Conservation (phyloP, 2,113 vertebrate species). For the Chamaetylas fuelleborni region DNA sequence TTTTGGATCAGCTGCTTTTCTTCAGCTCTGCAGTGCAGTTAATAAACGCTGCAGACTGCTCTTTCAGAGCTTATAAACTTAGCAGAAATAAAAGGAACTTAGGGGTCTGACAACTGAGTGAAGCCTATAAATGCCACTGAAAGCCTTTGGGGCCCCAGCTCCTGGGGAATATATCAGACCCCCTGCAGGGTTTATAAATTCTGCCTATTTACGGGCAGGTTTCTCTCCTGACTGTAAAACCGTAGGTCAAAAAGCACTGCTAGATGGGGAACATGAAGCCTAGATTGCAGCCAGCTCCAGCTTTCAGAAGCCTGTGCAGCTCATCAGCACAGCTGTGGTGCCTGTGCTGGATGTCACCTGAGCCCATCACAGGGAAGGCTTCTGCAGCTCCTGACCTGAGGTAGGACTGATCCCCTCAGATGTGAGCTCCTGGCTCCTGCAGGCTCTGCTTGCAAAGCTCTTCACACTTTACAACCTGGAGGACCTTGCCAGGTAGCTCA, state of each 20-base stretch:
- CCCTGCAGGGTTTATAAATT: slow-evolving; percentile 35
- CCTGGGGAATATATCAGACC: slow-evolving; percentile 7
- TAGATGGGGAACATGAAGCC: not conserved
- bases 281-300: not conserved
- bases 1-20: slow-evolving; percentile 26
- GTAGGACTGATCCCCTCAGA: not conserved
- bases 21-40: not conserved
- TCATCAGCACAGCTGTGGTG: not conserved
- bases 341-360: not conserved
- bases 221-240: slow-evolving; percentile 25
- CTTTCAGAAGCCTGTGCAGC: not conserved
- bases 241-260: not conserved
- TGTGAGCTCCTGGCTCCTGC: not conserved
- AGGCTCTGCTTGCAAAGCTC: not conserved
- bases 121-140: slow-evolving; percentile 33
- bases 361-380: accelerated
- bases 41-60: slow-evolving; percentile 21
- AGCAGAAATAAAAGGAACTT: slow-evolving; percentile 49
- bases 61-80: slow-evolving; percentile 57
- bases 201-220: slow-evolving; percentile 27
- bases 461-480: not conserved
- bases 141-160: not conserved
- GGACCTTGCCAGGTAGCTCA: not conserved
- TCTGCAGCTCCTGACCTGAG: not conserved
- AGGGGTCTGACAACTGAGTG: slow-evolving; percentile 13